Percentiles rank a stretch among this genome's conserved stretches.
phyloP scores from a whole-genome alignment of 1,140 invertebrate species.

The Drosophila mojavensis region DNA sequence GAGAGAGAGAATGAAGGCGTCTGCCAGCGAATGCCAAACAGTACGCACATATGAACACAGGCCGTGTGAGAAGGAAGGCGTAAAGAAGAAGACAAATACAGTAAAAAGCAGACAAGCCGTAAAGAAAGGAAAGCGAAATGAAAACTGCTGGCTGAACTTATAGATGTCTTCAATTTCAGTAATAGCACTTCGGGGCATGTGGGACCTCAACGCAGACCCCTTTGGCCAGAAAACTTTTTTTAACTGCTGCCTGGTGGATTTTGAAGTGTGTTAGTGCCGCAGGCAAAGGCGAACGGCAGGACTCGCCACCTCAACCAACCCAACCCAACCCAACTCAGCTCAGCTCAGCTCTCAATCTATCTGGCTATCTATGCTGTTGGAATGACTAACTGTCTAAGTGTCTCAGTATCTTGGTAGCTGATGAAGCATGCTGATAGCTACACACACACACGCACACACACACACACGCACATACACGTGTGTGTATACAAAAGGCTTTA shows the following conservation, averaged over 20 bases:
- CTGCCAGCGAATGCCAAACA: conserved; percentile 15
- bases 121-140: conserved; percentile 22
- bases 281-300: not conserved
- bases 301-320: too few relatives aligned
- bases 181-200: conserved; percentile 76
- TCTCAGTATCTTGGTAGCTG: conserved; percentile 17
- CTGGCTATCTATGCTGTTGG: not conserved
- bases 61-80: conserved; percentile 8
- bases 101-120: conserved; percentile 1
- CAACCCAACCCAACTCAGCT: not conserved
- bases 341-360: conserved; percentile 15
- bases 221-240: conserved; percentile 66
- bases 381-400: conserved; percentile 37
- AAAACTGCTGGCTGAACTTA: conserved; percentile 50
- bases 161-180: conserved; percentile 81
- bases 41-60: conserved; percentile 44
- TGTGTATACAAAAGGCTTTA: conserved; percentile 39
- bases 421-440: conserved; percentile 23
- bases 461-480: conserved; percentile 4
- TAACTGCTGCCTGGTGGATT: conserved; percentile 69
- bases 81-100: conserved; percentile 8
- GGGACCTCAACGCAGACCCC: conserved; percentile 49
- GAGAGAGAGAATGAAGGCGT: conserved; percentile 21
- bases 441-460: not conserved
- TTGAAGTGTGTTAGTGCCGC: conserved; percentile 58